Conservation (phyloP, 2,888 invertebrate species). For the Bimastos eiseni region DNA sequence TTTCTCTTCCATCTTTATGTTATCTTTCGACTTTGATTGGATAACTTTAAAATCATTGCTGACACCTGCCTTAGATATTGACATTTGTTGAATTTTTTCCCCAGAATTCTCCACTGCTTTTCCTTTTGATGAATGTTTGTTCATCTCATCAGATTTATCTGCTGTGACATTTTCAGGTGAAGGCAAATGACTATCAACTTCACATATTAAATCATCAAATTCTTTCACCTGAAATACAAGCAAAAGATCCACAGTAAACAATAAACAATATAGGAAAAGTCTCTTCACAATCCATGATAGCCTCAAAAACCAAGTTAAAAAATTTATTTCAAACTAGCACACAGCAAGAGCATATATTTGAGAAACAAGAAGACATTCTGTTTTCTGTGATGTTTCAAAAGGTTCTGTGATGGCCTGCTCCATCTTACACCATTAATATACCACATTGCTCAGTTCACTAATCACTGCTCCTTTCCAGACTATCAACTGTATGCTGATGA, state of each 20-base stretch:
- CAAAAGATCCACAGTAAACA: background rate
- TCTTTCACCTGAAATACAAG: background rate
- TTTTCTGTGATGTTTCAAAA: background rate
- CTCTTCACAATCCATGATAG: background rate
- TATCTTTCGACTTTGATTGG: slow-evolving; percentile 3
- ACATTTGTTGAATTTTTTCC: background rate
- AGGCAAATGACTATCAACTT: slow-evolving; percentile 14
- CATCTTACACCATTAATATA: no score
- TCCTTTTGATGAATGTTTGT: background rate
- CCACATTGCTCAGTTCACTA: no score
- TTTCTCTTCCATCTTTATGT: background rate
- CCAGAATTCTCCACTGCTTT: background rate
- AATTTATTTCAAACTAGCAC: background rate
- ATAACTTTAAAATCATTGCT: background rate
- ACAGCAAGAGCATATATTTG: background rate
- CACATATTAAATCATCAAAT: slow-evolving; percentile 15
- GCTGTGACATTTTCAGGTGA: background rate
- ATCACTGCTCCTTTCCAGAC: no score
- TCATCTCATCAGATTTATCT: background rate
- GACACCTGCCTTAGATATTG: background rate
- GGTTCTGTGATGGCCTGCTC: no score
- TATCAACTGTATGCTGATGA: no score
- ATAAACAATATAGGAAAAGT: background rate
- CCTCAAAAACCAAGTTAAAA: background rate
- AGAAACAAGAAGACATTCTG: background rate